phyloP scores from a whole-genome alignment of 2,113 vertebrate species.

The Ptilonorhynchus violaceus region DNA sequence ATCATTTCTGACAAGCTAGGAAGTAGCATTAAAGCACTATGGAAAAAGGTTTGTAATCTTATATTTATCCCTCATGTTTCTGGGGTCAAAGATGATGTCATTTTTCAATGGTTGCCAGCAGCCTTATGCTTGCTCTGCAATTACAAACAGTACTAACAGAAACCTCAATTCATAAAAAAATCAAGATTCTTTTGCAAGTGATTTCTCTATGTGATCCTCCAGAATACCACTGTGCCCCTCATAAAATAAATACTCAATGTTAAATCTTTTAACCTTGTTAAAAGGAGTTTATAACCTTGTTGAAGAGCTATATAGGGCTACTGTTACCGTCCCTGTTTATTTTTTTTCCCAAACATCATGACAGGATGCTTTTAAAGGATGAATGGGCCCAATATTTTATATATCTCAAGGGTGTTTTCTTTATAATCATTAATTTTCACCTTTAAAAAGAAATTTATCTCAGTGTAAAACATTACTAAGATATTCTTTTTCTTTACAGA shows the following conservation, averaged over 20 bases:
- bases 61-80: slow-evolving; percentile 5
- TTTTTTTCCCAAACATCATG: background rate
- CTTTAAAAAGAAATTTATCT: background rate
- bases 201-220: background rate
- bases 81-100: slow-evolving; percentile 56
- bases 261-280: slow-evolving; percentile 49
- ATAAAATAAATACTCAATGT: background rate
- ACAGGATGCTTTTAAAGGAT: background rate
- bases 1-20: slow-evolving; percentile 53
- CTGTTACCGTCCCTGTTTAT: background rate
- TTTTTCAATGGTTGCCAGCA: slow-evolving; percentile 39
- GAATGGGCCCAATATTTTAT: background rate
- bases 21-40: slow-evolving; percentile 29
- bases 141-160: background rate
- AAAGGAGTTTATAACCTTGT: no score
- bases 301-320: background rate
- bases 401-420: background rate
- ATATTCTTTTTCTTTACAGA: background rate
- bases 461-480: background rate
- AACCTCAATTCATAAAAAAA: slow-evolving; percentile 2
- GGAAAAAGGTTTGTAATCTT: slow-evolving; percentile 55
- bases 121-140: slow-evolving; percentile 8
- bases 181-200: background rate
- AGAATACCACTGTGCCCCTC: background rate
- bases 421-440: background rate